These are phyloP conservation scores for Nansenia antarctica DNA, from an alignment of 2,113 vertebrate genomes.

Conservation along the genomic window DNA sequence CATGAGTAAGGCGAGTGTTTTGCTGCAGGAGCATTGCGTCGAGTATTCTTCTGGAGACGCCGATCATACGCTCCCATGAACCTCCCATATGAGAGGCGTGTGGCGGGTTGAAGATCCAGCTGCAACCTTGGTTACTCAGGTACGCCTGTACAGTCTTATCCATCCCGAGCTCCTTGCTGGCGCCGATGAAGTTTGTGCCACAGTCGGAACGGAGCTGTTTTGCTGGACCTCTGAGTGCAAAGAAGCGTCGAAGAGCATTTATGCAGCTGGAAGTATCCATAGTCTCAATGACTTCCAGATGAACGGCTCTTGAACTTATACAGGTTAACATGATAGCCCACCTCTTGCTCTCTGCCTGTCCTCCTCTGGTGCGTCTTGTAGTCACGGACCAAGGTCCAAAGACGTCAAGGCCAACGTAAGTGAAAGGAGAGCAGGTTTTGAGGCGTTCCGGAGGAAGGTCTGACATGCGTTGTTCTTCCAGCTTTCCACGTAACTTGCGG, in stretches of 20 bases:
- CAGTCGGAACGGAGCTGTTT: no score
- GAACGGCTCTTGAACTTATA: slow-evolving; percentile 18
- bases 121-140: no score
- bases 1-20: not conserved
- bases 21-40: not conserved
- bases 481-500: not conserved
- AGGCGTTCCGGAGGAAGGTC: slow-evolving; percentile 11
- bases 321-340: no score
- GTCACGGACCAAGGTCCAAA: slow-evolving; percentile 21
- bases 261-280: not conserved
- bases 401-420: slow-evolving; percentile 8
- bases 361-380: slow-evolving; percentile 22
- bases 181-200: no score
- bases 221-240: no score
- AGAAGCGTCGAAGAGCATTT: no score
- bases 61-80: no score
- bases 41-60: no score
- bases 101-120: no score
- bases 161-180: no score
- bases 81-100: no score
- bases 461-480: slow-evolving; percentile 20
- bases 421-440: slow-evolving; percentile 11
- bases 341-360: slow-evolving; percentile 31
- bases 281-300: slow-evolving; percentile 21
- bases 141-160: no score